Evolutionary conservation across 2,113 vertebrate species (phyloP).

Genomic region (Oceanodroma tethys): DNA sequence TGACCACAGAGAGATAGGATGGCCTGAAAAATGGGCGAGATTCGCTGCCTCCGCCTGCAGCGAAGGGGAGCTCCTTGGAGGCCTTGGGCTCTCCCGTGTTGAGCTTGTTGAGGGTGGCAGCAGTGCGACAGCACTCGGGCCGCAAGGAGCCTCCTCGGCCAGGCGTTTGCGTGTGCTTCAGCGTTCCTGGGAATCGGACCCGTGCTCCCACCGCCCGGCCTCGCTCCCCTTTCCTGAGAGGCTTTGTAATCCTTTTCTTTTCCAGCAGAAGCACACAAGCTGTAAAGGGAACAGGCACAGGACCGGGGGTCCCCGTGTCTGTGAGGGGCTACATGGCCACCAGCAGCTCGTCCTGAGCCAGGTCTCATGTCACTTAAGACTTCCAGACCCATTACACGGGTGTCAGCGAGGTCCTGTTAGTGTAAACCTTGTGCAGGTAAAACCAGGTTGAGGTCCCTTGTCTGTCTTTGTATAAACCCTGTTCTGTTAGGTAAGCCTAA

Average conservation of each 20-base stretch:
- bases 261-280: not conserved
- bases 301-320: fast-evolving
- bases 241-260: not conserved
- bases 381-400: not conserved
- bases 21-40: not conserved
- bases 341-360: not conserved
- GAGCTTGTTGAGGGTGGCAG: not conserved
- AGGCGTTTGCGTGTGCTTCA: fast-evolving
- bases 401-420: not conserved
- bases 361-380: not conserved
- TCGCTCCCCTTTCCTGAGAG: not conserved
- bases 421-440: not conserved
- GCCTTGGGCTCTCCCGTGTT: not conserved
- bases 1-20: not conserved
- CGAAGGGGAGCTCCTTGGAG: fast-evolving
- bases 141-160: fast-evolving
- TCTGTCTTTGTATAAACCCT: not conserved
- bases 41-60: not conserved
- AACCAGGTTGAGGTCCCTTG: not conserved
- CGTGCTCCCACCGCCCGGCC: fast-evolving
- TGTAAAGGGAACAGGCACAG: fast-evolving
- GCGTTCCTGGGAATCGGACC: not conserved
- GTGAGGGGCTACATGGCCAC: not conserved
- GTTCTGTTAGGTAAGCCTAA: not conserved
- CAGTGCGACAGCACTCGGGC: fast-evolving